Evolutionary conservation across 2,113 vertebrate species (phyloP).

Genomic region (Nettapus auritus): DNA sequence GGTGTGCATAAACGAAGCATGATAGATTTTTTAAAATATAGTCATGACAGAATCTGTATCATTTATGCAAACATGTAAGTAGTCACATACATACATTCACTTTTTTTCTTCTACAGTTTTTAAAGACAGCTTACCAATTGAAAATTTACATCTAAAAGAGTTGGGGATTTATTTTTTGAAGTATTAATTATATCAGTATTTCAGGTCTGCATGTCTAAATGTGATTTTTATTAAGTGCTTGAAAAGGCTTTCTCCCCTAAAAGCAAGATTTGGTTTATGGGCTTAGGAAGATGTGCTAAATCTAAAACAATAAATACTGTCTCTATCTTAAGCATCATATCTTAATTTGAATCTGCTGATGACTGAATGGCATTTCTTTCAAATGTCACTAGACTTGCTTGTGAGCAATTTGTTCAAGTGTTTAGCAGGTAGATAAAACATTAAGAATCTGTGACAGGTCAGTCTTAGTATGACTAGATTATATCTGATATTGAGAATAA

Average conservation of each 20-base stretch:
- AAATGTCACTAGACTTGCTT: not conserved
- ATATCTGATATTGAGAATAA: not conserved
- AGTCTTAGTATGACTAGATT: not conserved
- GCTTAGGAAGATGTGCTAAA: not conserved
- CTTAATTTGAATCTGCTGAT: conserved; percentile 8
- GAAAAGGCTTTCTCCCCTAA: not conserved
- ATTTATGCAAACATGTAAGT: not conserved
- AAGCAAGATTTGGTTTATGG: conserved; percentile 33
- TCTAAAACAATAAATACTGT: conserved; percentile 59
- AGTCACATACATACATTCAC: not conserved
- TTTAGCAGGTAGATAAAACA: not conserved
- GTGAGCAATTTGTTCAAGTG: not conserved
- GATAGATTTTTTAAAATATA: not conserved
- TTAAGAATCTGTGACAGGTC: not conserved
- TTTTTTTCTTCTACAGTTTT: not conserved
- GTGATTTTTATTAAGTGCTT: conserved; percentile 20
- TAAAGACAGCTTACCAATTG: not conserved
- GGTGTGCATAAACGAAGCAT: not conserved
- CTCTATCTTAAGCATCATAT: conserved; percentile 38
- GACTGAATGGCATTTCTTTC: not conserved
- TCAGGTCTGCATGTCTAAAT: not conserved
- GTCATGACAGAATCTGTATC: not conserved
- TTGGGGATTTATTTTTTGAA: not conserved
- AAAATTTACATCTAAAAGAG: not conserved
- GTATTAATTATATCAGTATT: not conserved